A percentile compares a stretch with the other conserved stretches of the same genome.
Evolutionary conservation across 2,888 invertebrate genomes (phyloP).

Genomic region (Lycophotia porphyrea): DNA sequence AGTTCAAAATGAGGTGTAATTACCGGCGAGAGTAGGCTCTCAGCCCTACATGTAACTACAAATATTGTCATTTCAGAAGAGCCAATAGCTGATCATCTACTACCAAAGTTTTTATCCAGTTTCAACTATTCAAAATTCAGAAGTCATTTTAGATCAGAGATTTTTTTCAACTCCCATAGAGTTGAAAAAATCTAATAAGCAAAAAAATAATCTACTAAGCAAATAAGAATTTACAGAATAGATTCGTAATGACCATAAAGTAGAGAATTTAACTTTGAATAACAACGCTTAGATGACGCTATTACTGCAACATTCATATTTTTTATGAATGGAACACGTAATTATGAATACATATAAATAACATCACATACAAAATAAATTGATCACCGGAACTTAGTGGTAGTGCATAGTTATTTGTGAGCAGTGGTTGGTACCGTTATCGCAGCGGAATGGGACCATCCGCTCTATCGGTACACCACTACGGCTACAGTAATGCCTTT

Average conservation of each 20-base stretch:
- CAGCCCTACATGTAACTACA: conserved; percentile 38
- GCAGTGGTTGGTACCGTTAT: conserved; percentile 82
- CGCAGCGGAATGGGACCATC: conserved; percentile 84
- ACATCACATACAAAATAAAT: conserved; percentile 38
- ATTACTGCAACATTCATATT: conserved; percentile 33
- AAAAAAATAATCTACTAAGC: too few species aligned
- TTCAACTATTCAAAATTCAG: neutral
- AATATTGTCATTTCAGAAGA: conserved; percentile 42
- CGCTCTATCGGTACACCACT: conserved; percentile 82
- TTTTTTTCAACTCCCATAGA: neutral
- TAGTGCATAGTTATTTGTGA: conserved; percentile 74
- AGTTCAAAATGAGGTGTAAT: conserved; percentile 21
- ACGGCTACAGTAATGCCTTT: conserved; percentile 64
- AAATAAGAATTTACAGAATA: neutral
- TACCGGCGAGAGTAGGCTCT: conserved; percentile 15
- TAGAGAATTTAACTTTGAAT: neutral
- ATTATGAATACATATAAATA: conserved; percentile 43
- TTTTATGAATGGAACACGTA: conserved; percentile 38
- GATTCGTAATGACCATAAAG: neutral
- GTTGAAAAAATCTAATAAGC: too few species aligned
- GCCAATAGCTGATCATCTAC: neutral
- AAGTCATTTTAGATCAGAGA: conserved; percentile 7
- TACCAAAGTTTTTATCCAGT: conserved; percentile 2
- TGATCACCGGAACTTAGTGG: conserved; percentile 64
- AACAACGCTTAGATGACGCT: conserved; percentile 19